Evolutionary conservation across 2,113 vertebrate genomes (phyloP).

Genomic region (Crotophaga sulcirostris): DNA sequence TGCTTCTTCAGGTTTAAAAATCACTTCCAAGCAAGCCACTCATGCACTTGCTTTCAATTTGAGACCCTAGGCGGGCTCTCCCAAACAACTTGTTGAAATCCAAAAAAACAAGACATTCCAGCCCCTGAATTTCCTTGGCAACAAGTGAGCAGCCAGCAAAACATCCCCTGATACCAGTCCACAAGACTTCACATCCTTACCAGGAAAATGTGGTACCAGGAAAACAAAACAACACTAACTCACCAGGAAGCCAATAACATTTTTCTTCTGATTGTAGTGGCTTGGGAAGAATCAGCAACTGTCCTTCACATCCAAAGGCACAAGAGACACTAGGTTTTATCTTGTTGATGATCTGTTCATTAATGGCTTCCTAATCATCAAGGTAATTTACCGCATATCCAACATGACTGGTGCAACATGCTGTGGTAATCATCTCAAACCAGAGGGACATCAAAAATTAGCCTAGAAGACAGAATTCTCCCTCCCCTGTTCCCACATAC

Average conservation of each 20-base stretch:
- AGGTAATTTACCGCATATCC: not conserved
- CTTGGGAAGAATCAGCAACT: not conserved
- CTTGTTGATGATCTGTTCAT: conserved; percentile 22
- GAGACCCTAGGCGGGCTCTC: not conserved
- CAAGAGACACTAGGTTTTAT: not conserved
- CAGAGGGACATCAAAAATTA: conserved; percentile 1
- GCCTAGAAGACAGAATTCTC: not conserved
- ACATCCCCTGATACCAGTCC: not conserved
- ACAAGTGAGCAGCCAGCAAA: not conserved
- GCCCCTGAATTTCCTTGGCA: not conserved
- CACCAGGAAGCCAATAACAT: not conserved
- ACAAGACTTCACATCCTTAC: not conserved
- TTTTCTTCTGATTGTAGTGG: not conserved
- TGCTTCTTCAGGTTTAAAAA: not conserved
- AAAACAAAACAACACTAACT: not conserved
- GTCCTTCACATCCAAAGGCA: not conserved
- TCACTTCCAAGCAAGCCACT: not conserved
- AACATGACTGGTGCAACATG: not conserved
- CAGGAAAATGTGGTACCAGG: not conserved
- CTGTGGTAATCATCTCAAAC: not conserved
- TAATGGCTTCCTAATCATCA: not conserved
- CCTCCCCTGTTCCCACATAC: not conserved
- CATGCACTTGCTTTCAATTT: not conserved
- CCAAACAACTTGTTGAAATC: not conserved
- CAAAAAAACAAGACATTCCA: not conserved